A percentile compares a stretch with the other conserved stretches of the same genome.
phyloP scores from a whole-genome alignment of 2,797 vertebrate genomes.

The Amniataba percoides region DNA sequence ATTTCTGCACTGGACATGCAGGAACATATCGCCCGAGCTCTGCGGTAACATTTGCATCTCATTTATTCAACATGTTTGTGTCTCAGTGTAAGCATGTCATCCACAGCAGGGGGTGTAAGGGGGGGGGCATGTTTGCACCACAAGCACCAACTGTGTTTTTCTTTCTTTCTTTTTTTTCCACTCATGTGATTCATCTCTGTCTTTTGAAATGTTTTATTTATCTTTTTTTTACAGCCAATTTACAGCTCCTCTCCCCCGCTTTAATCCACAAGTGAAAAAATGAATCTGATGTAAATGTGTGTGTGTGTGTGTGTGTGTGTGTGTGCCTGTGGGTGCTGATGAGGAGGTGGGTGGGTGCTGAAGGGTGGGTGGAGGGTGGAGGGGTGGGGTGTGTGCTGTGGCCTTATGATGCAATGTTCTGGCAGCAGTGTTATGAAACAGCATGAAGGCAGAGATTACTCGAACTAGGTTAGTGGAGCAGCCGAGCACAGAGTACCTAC shows the following conservation, averaged over 20 bases:
- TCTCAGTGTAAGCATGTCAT: neutral
- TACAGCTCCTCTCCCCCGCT: neutral
- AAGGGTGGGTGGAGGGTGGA: neutral
- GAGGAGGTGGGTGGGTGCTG: conserved; percentile 31
- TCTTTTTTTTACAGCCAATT: neutral
- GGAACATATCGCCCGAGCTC: conserved; percentile 1
- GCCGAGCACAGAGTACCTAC: conserved; percentile 63
- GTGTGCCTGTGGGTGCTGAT: conserved; percentile 27
- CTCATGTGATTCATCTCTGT: neutral
- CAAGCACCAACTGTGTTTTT: neutral
- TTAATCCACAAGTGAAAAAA: conserved; percentile 18
- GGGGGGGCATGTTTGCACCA: neutral
- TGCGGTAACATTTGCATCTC: neutral
- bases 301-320: conserved; percentile 36
- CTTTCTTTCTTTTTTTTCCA: neutral
- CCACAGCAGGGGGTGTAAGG: too few species aligned
- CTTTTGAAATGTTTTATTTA: neutral
- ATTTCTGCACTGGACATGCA: conserved; percentile 16
- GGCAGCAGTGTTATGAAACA: conserved; percentile 86
- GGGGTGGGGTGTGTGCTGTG: conserved; percentile 24
- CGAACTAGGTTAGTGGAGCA: conserved; percentile 88
- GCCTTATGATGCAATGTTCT: conserved; percentile 85
- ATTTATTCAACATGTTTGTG: neutral
- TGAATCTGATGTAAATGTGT: conserved; percentile 30
- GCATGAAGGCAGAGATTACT: conserved; percentile 85